Evolutionary conservation across 2,888 invertebrate genomes (phyloP), one percentile per base, ranked within the genome.

Genomic region (Rotaria magnacalcarata): DNA sequence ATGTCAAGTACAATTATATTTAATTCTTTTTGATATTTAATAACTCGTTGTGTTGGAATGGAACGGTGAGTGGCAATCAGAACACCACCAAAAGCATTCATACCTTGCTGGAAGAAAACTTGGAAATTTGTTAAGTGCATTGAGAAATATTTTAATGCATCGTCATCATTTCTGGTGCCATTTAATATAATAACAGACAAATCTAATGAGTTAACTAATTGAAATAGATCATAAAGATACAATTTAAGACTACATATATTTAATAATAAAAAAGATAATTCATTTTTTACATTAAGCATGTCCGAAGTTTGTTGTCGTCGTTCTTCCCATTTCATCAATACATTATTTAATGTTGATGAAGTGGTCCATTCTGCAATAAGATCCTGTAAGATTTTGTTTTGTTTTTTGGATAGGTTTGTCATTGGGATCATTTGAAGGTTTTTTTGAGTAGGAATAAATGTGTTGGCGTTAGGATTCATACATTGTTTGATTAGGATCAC

Each of bases 41-140:
- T 1, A 5, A 75, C 43, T 24, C 75, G 11, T 75, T 75, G 75
- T 75, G 27, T 43, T n/a, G 10, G 14, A 75, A 75, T 75, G 7
- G 75, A 75, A 41, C 75, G 75, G 43, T 75, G 75, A 11, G 27
- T 43, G 11, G 75, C 75, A 43, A 75, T 75, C n/a, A 75, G 10
- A 6, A 75, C 75, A 16, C 43, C 75, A 43, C 75, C 75, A 75
- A 75, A 75, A 2, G 75, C 41, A 24, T 75, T 75, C 21, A 19
- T 75, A 16, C 75, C 34, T 43, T 19, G 2, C 8, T 43, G 75
- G 4, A 8, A 34, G 41, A 75, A 75, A 4, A 41, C 41, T 24
- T 75, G 75, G 5, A 21, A 75, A 75, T 75, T 75, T 1, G 6
- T 21, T 43, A 75, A 75, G n/a, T 75, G 75, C 43, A 7, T 75